Evolutionary conservation across 2,113 vertebrate genomes (phyloP).

Genomic region (Prionailurus bengalensis): DNA sequence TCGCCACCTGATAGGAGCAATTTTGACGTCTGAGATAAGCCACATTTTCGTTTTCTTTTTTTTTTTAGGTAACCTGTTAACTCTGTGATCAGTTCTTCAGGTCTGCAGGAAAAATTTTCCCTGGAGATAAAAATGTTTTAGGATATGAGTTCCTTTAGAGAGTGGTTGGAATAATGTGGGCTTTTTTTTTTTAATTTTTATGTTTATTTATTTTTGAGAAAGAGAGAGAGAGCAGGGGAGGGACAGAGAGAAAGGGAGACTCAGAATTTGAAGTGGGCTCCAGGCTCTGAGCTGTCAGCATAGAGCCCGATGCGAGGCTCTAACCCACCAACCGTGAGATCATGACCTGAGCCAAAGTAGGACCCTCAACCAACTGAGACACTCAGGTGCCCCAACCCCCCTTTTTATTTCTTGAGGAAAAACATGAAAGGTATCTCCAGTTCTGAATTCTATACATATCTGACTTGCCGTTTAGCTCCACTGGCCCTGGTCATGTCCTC

Average conservation of each 20-base stretch:
- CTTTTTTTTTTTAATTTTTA: not conserved
- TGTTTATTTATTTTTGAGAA: no score
- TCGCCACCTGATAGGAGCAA: not conserved
- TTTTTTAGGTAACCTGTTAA: not conserved
- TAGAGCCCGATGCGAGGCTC: no score
- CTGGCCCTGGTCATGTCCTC: not conserved
- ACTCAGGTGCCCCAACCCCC: no score
- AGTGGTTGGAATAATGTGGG: not conserved
- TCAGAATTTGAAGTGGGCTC: no score
- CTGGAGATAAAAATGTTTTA: not conserved
- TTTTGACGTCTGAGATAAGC: not conserved
- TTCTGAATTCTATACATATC: not conserved
- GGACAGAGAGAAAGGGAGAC: no score
- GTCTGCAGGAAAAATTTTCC: not conserved
- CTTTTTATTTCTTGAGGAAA: not conserved
- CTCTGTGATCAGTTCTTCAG: not conserved
- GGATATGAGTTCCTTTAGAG: not conserved
- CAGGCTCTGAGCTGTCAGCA: no score
- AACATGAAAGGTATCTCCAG: not conserved
- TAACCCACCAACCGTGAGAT: no score
- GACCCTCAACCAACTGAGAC: no score
- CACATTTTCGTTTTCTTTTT: not conserved
- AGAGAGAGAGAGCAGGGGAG: no score
- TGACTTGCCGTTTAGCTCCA: not conserved
- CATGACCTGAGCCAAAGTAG: no score